Base-by-base conservation (phyloP, 2,113 vertebrate genomes). In the Lophius piscatorius region DNA sequence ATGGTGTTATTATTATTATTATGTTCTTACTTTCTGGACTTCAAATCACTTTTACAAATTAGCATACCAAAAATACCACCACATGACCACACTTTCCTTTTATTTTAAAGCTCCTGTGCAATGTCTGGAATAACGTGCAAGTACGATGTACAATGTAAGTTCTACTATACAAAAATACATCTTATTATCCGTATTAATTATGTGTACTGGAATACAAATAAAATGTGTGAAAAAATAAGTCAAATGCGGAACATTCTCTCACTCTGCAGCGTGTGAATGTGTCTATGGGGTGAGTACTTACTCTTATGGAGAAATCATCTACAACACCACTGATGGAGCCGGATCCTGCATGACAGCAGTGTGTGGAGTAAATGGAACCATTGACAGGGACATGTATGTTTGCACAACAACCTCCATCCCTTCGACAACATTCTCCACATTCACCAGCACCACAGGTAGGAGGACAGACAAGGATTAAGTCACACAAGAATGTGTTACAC, bases 311-410 rank as follows among this genome's bases (percentile, higher is more conserved):
- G 89, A 81, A 0, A 73, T 88, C 4, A 89, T 97, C 54, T 98
- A 98, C 78, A 71, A 91, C 62, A 97, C 94, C 0, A 92, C 91
- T 0, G 96, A 98, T 9, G 95, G 94, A 12, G 78, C 76, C 0
- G 94, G 93, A 18, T 78, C 88, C 18, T 98, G 96, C 61, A 92
- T 98, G 20, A 88, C 68, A 0, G 95, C 94, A 45, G 51, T 1
- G 10, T 98, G 96, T 51, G 86, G 84, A 4, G 38, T 38, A 4
- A 89, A 96, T 4, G 93, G 93, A n/a, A 45, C 5, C 5, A 23
- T 22, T 14, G 14, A 7, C 6, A n/a, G 22, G 4, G 3, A n/a
- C 0, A 9, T n/a, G 13, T 26, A 11, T 45, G 22, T 9, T 2
- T 95, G 95, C 63, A 24, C 1, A 0, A 24, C 87, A 0, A 61